Base-by-base conservation (phyloP, 2,888 invertebrate genomes). In the Xestia rhomboidea region DNA sequence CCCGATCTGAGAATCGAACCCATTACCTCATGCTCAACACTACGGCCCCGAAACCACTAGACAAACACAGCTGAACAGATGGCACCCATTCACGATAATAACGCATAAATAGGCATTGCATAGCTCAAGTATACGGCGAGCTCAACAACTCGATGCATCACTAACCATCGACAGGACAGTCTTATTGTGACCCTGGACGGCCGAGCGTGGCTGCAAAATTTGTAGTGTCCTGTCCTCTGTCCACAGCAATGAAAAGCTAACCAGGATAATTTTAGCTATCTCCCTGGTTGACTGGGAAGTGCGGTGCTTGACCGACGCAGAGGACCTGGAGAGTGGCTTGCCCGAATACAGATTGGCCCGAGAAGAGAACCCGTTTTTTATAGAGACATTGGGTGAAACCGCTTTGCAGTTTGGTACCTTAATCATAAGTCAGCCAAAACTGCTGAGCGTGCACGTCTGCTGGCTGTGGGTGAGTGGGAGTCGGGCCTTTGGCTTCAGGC, bases 101-200 rank as follows among this genome's bases (percentile, higher is more conserved):
- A 49, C 41, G 49, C 73, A 49, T 49, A 57, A 30, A 49, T 54
- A 15, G 30, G 8, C 49, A 41, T 64, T 41, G 54, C n/a, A n/a
- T 73, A 72, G 54, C 54, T 68, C 60, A 66, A 57, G 66, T 24
- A 41, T 18, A 63, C 24, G n/a, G 24, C 27, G 44, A 68, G 41
- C 63, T 49, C 68, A 51, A 60, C 24, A 57, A 64, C 41, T 34
- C 44, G 13, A 64, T 46, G 57, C 34, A 60, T 27, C 41, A 27
- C 41, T 34, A 49, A 73, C 34, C 27, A 64, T n/a, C 41, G 64
- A 5, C 24, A 51, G 62, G 15, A 51, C 51, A 51, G 51, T n/a
- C 11, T 54, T 54, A n/a, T n/a, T n/a, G 11, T 54, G 51, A 1
- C 51, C n/a, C 51, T 54, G 51, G 51, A n/a, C 21, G n/a, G 10